Conservation (phyloP, 2,113 vertebrate genomes). For the Oostethus manadensis region DNA sequence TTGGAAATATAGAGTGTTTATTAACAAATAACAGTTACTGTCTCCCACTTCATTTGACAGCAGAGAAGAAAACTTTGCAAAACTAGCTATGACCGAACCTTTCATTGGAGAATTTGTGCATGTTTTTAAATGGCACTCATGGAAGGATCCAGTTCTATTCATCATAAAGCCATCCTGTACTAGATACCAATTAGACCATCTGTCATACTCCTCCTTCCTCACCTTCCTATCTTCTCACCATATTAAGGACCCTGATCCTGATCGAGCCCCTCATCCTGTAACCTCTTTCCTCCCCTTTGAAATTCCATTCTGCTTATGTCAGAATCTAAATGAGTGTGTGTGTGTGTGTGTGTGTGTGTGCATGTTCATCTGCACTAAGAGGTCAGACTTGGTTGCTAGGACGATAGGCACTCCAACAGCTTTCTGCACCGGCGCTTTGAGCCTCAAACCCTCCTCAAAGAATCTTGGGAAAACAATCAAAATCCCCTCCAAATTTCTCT, state of each 20-base stretch:
- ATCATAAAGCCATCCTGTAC: conserved; percentile 10
- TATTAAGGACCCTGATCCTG: conserved; percentile 46
- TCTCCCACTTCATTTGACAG: conserved; percentile 18
- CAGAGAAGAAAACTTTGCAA: conserved; percentile 3
- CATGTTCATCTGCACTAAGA: conserved; percentile 34
- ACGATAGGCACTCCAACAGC: conserved; percentile 84
- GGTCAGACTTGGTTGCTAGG: conserved; percentile 80
- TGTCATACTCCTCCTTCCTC: conserved; percentile 2
- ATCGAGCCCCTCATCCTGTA: conserved; percentile 26
- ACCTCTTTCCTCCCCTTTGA: conserved; percentile 62
- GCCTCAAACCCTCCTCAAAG: conserved; percentile 87
- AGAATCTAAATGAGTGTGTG: conserved; percentile 84
- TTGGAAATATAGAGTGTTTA: conserved; percentile 31
- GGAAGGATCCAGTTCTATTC: background rate
- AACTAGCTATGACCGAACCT: background rate
- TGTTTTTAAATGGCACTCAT: background rate
- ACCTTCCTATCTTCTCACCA: conserved; percentile 8
- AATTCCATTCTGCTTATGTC: conserved; percentile 88
- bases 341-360: conserved; percentile 16
- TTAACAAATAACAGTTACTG: conserved; percentile 51
- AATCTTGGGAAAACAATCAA: conserved; percentile 98
- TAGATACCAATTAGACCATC: conserved; percentile 3
- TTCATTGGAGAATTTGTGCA: background rate
- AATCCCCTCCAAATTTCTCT: conserved; percentile 85
- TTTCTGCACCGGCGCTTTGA: conserved; percentile 90